Evolutionary conservation across 2,797 vertebrate species (phyloP), one percentile per base, ranked within the genome.

Genomic region (Erpetoichthys calabaricus): DNA sequence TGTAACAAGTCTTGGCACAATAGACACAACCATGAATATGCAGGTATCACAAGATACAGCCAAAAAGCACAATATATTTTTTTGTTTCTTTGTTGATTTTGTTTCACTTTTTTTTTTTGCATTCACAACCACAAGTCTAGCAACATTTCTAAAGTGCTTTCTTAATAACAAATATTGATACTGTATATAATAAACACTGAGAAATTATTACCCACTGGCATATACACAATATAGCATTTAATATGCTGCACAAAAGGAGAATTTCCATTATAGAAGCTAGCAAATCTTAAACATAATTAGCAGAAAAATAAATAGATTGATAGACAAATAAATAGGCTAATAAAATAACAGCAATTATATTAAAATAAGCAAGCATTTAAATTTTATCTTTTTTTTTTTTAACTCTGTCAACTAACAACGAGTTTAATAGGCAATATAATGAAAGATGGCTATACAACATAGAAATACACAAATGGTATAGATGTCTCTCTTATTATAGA

Each of bases 391-490:
- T 25, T 25, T 25, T 25, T 25, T 25, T 25, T 25, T 25, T 25
- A 25, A 25, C 25, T 25, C 25, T 25, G 25, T 25, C 25, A 25
- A 25, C 25, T 25, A 25, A 25, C 25, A 25, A 25, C 25, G 25
- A 25, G 25, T 25, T 78, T 81, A 76, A 75, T 87, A 88, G 85
- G 84, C 86, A 87, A 85, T 80, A 75, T 67, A 82, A 87, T 84
- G 80, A 84, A 77, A 73, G 76, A 82, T 84, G 82, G 80, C 77
- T 64, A 61, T 83, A 83, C 83, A 54, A 42, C 53, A 54, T 42
- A 86, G 80, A 84, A 85, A 86, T 85, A 88, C 86, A 85, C 86
- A 79, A 85, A 86, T 82, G 81, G 75, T 81, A 80, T 82, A 86
- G 79, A 87, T 80, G 70, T 78, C 60, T 75, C 73, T 80, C 73